Base-by-base conservation (phyloP, 1,140 invertebrate genomes). In the Polypedilum vanderplanki region DNA sequence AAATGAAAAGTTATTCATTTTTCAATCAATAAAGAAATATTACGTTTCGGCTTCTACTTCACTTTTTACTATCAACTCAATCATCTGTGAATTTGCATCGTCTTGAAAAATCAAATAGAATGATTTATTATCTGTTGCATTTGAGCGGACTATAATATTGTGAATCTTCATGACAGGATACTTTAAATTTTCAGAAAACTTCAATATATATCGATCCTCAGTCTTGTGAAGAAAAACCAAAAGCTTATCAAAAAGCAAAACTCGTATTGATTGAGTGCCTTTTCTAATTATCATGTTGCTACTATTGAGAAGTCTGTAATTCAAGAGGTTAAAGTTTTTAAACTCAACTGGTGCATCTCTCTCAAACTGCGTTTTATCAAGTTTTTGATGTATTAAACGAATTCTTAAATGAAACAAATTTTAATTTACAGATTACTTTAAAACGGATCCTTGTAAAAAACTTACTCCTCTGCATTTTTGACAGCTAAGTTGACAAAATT, bases 401-500 rank as follows among this genome's bases (percentile, higher is more conserved):
- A 98, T 81, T 77, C 94, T 86, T 74, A 77, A 75, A 70, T 22
- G 10, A 70, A 22, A 33, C 5, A 33, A 33, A 33, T 33, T 33
- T n/a, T n/a, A n/a, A n/a, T n/a, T n/a, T n/a, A n/a, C n/a, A n/a
- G n/a, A n/a, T n/a, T n/a, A n/a, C n/a, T n/a, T n/a, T n/a, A n/a
- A n/a, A n/a, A n/a, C n/a, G n/a, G n/a, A n/a, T n/a, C n/a, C n/a
- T n/a, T n/a, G n/a, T n/a, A n/a, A n/a, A n/a, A n/a, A n/a, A n/a
- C 77, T 90, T 87, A 82, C 65, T 99, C 97, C 83, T 97, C 96
- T 4, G 94, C 93, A 76, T 95, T 92, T 77, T 94, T 90, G 7
- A 98, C 94, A 2, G 95, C 93, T 78, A 93, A 90, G 83, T 99
- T 97, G 0, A 98, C 97, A 77, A 89, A 88, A 76, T 93, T 93